A percentile compares a stretch with the other conserved stretches of the same genome.
phyloP scores from a whole-genome alignment of 2,797 vertebrate species.

The Pygocentrus nattereri region DNA sequence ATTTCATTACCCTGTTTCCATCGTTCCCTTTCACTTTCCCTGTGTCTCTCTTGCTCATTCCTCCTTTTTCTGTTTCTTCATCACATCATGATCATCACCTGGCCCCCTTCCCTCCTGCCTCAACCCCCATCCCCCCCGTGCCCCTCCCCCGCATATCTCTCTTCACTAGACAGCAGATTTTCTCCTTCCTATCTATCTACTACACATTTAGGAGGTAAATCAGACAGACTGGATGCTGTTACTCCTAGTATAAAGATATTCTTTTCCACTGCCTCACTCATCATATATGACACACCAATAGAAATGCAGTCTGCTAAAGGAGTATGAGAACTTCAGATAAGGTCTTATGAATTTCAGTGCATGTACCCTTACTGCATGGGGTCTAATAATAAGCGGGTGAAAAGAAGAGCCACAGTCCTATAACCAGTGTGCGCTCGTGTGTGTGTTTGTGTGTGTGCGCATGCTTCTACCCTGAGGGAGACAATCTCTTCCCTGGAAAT shows the following conservation, averaged over 20 bases:
- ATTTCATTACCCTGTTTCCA: background rate
- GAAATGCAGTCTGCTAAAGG: constrained; percentile 13
- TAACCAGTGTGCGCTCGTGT: constrained; percentile 35
- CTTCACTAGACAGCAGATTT: background rate
- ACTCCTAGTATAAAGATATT: constrained; percentile 10
- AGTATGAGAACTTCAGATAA: constrained; percentile 47
- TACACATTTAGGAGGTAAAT: background rate
- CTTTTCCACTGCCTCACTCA: background rate
- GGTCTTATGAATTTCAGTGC: constrained; percentile 38
- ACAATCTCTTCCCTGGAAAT: constrained; percentile 63
- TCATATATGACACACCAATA: background rate
- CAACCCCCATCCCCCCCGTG: too few relatives aligned
- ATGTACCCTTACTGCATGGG: constrained; percentile 35
- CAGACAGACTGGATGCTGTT: background rate
- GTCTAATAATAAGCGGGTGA: constrained; percentile 47
- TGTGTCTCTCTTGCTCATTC: too few relatives aligned
- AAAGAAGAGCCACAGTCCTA: constrained; percentile 45
- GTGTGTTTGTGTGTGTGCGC: constrained; percentile 34
- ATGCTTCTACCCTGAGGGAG: constrained; percentile 56
- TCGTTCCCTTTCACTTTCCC: background rate
- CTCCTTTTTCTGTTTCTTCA: too few relatives aligned
- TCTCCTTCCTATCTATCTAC: background rate
- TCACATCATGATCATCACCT: too few relatives aligned
- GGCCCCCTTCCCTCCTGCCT: too few relatives aligned
- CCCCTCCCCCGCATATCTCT: too few relatives aligned